A percentile compares a stretch with the other conserved stretches of the same genome.
These are phyloP conservation scores for Porites rus DNA, from an alignment of 92 coral and sea anemone genomes.

Conservation along the genomic window DNA sequence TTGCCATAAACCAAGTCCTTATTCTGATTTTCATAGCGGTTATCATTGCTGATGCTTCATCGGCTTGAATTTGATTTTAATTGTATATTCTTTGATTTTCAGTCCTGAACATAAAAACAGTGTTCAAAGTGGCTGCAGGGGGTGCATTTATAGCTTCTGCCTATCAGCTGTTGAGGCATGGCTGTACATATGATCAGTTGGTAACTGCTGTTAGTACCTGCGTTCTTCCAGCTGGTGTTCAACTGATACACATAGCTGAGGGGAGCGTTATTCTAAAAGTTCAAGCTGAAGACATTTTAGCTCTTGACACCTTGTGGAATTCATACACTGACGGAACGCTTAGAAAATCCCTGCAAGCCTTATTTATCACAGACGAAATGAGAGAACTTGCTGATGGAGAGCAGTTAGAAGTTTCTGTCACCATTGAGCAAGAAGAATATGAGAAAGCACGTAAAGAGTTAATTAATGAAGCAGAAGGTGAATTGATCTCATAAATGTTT, in stretches of 20 bases:
- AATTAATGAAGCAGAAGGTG: neutral
- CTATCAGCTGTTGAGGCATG: neutral
- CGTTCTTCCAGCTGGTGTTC: neutral
- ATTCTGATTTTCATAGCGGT: too few species aligned
- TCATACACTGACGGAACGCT: neutral
- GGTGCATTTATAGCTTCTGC: neutral
- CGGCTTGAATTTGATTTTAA: too few species aligned
- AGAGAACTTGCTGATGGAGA: constrained; percentile 13
- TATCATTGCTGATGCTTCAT: too few species aligned
- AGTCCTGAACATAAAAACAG: neutral
- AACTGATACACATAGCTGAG: neutral
- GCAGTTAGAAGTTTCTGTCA: neutral
- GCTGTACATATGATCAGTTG: neutral
- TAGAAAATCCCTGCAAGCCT: neutral
- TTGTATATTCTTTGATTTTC: neutral
- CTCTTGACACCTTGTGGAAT: neutral
- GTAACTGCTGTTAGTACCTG: neutral
- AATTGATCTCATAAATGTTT: too few species aligned
- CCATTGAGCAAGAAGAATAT: neutral
- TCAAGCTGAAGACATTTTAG: neutral
- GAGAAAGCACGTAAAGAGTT: neutral
- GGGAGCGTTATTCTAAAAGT: neutral
- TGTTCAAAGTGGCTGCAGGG: neutral
- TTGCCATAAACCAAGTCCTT: too few species aligned
- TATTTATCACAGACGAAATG: constrained; percentile 1